Base-by-base conservation (phyloP, 2,113 vertebrate genomes). In the Datnioides undecimradiatus region DNA sequence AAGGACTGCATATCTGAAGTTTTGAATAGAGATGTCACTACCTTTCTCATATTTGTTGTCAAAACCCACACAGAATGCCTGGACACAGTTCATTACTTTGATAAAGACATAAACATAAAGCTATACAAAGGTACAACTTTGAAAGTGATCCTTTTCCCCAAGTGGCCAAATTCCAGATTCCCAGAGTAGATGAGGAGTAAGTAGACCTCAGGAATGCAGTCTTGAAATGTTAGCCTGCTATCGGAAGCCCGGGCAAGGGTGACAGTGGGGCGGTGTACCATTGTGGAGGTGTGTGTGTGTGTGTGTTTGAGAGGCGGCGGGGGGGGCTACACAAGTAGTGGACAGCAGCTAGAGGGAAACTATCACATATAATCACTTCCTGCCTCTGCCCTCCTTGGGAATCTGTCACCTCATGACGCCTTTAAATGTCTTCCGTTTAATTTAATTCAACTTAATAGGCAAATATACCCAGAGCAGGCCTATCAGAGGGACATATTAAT, bases 191-290 rank as follows among this genome's bases (percentile, higher is more conserved):
- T 29, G 66, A 73, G 34, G 74, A 70, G 76, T 71, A 76, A 83
- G 79, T 49, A 48, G 43, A 60, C 45, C 70, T 73, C 71, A 77
- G 75, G 85, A 86, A 93, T 76, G 77, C 34, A 23, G 72, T 67
- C 65, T 67, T 83, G 91, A 93, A 93, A 93, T 76, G 73, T 81
- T 87, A 92, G 67, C 82, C 74, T 54, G 51, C 83, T 60, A 67
- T 85, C 55, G 76, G 86, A 91, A 89, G 90, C 85, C 31, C 10
- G 36, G 43, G 27, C 71, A 48, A 49, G 80, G 78, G 78, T 86
- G 87, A 87, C 85, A 84, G 71, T 63, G 23, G 66, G 36, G 46
- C 1, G 71, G 62, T 45, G 51, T 48, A 43, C 25, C 25, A 70
- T 33, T 79, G 62, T 85, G 51, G 48, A 70, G 29, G 58, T 55